Percentiles rank a stretch among this genome's conserved stretches.
These are phyloP conservation scores for Hydropsyche tenuis DNA, from an alignment of 1,140 invertebrate species.

Conservation along the genomic window DNA sequence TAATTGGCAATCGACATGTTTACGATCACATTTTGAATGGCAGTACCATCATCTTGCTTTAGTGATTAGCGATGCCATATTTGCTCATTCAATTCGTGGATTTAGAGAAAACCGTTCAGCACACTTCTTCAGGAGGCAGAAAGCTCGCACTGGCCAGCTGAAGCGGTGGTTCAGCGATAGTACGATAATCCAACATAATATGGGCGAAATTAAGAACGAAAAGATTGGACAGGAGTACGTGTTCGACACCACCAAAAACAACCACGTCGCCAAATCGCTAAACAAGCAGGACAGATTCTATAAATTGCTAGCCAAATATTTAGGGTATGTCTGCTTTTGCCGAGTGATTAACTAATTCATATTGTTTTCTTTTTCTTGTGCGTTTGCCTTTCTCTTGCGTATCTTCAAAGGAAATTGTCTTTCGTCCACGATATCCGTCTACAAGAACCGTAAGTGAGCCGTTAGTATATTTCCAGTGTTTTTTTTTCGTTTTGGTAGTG, in stretches of 20 bases:
- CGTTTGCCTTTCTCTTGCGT: conserved; percentile 48
- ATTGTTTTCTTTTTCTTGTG: conserved; percentile 38
- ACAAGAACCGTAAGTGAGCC: conserved; percentile 49
- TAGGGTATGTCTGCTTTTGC: conserved; percentile 50
- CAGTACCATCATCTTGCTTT: neutral
- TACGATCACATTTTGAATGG: conserved; percentile 15
- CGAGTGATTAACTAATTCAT: conserved; percentile 15
- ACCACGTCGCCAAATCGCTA: conserved; percentile 14
- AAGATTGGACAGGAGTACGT: neutral
- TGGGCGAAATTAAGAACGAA: neutral
- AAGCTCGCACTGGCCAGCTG: neutral
- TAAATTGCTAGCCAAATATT: conserved; percentile 51
- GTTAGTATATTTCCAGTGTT: conserved; percentile 30
- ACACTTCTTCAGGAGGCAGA: neutral
- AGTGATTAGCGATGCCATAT: neutral
- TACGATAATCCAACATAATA: neutral
- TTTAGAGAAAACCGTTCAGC: neutral
- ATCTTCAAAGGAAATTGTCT: conserved; percentile 56
- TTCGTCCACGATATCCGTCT: conserved; percentile 64
- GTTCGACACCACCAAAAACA: conserved; percentile 19
- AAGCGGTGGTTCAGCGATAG: neutral
- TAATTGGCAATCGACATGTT: neutral
- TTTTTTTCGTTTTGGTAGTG: neutral
- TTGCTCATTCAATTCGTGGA: neutral
- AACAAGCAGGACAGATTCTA: conserved; percentile 49